Evolutionary conservation across 2,888 invertebrate genomes (phyloP), one percentile per base, ranked within the genome.

Genomic region (Parthenolecanium corni): DNA sequence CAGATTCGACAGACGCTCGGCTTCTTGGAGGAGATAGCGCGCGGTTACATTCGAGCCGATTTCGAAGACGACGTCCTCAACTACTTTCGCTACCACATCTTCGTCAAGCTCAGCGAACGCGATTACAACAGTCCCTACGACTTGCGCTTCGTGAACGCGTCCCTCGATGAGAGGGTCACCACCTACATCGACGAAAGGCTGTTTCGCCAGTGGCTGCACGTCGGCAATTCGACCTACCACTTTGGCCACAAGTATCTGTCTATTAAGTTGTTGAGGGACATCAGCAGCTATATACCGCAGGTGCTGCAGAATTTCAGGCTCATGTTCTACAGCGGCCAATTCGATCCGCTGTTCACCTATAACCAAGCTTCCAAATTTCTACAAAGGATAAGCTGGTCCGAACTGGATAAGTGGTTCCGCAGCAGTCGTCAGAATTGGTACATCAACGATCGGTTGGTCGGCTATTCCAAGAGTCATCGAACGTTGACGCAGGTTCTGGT

Each of bases 401-500:
- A 18, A n/a, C 16, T 36, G 11, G 31, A 57, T 12, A 12, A 47
- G n/a, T 57, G 31, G 12, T 46, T 31, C 12, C 42, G 12, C 1
- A 47, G 18, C 14, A 14, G 18, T 12, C 42, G 25, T n/a, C 16
- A 20, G n/a, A n/a, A 47, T 3, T 57, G 57, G 57, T 47, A 21
- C 24, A 18, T 25, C n/a, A 20, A 44, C 20, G 6, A 44, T 20
- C 16, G 31, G 12, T 20, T 46, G 0, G 1, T n/a, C 9, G 57
- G 57, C 1, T 57, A 36, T 20, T 47, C 14, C 18, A 57, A 25
- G 36, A 25, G 6, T 20, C 21, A 31, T 9, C 20, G 31, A 18
- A 57, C 46, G 42, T 46, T 57, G 46, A 47, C 57, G 2, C 57
- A 57, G 6, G 57, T 57, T 16, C 25, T 57, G 47, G 20, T 57